These are phyloP conservation scores for Perca flavescens DNA, from an alignment of 2,113 vertebrate genomes.

Conservation along the genomic window DNA sequence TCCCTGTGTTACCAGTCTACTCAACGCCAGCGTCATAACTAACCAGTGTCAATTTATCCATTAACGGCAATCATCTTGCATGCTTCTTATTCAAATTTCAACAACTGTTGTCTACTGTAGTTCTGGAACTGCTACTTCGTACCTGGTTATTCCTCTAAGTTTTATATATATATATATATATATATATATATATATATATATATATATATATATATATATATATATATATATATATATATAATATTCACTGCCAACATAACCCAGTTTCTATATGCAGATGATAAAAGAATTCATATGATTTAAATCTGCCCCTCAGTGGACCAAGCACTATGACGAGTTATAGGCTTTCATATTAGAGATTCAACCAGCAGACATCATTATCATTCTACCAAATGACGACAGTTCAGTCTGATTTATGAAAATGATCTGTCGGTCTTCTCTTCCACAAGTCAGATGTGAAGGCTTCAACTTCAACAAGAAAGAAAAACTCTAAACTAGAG, in stretches of 20 bases:
- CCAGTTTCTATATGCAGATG: slow-evolving; percentile 5
- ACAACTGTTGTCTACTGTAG: not conserved
- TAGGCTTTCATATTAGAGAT: not conserved
- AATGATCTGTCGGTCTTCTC: not conserved
- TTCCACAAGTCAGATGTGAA: not conserved
- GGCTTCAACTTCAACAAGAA: not conserved
- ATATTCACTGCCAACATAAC: slow-evolving; percentile 4
- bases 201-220: not conserved
- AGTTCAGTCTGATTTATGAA: slow-evolving; percentile 22
- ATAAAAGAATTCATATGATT: slow-evolving; percentile 21
- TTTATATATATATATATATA: not conserved
- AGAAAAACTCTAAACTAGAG: not conserved
- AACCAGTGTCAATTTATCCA: not conserved
- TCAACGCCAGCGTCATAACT: not conserved
- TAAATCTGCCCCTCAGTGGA: slow-evolving; percentile 22
- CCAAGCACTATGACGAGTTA: not conserved
- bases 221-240: not conserved
- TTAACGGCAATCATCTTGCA: not conserved
- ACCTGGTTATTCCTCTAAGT: not conserved
- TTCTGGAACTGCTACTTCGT: not conserved
- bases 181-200: no score
- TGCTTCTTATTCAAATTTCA: not conserved
- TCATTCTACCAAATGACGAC: slow-evolving; percentile 4
- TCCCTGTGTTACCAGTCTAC: no score
- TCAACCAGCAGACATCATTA: slow-evolving; percentile 14